These are phyloP conservation scores for Nesogale talazaci DNA, from an alignment of 2,113 vertebrate species.

Conservation along the genomic window DNA sequence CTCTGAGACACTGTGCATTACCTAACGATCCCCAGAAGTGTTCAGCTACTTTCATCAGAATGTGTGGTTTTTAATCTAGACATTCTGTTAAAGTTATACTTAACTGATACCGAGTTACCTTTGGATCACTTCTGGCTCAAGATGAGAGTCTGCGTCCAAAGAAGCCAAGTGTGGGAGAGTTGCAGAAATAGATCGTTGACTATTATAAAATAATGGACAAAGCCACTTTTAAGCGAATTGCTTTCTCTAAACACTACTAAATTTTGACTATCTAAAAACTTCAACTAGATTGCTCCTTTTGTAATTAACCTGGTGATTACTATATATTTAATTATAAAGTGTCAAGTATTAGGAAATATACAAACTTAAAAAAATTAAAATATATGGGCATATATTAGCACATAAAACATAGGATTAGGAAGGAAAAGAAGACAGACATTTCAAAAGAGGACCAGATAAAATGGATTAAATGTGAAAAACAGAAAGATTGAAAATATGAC, in stretches of 20 bases:
- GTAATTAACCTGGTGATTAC: background rate
- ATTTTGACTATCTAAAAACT: background rate
- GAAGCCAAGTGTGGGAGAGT: background rate
- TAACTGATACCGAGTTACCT: background rate
- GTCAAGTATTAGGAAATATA: background rate
- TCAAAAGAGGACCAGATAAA: background rate
- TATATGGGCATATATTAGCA: background rate
- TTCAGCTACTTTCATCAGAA: background rate
- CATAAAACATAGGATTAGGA: background rate
- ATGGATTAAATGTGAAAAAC: background rate
- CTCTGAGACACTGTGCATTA: background rate
- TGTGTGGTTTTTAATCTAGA: background rate
- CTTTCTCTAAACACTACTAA: background rate
- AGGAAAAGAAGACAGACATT: background rate
- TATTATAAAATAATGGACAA: background rate
- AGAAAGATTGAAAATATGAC: background rate
- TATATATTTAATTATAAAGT: conserved; percentile 7
- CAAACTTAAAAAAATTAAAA: background rate
- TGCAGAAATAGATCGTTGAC: background rate
- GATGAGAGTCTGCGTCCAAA: background rate
- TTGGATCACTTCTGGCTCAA: background rate
- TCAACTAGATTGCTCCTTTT: background rate
- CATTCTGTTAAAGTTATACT: background rate
- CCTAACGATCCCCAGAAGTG: background rate
- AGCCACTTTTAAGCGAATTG: background rate